Evolutionary conservation across 2,797 vertebrate genomes (phyloP).

Genomic region (Petrocephalus sullivani): DNA sequence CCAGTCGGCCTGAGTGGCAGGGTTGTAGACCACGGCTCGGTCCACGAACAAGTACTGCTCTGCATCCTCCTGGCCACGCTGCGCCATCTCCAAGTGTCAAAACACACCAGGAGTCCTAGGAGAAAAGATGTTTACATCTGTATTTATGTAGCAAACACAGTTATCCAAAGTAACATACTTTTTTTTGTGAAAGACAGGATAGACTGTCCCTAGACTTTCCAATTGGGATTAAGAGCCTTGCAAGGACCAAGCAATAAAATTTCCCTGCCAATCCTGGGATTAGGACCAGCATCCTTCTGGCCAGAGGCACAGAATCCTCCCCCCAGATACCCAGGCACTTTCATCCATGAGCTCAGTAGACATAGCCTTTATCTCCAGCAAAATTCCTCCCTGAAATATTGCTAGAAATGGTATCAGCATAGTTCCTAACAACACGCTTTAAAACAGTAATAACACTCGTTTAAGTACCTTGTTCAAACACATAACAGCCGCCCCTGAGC

Average conservation of each 20-base stretch:
- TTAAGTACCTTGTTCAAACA: neutral
- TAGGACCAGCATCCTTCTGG: neutral
- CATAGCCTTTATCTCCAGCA: neutral
- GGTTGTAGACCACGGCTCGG: conserved; percentile 92
- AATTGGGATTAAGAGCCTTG: neutral
- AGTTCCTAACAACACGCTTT: neutral
- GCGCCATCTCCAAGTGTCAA: conserved; percentile 71
- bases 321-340: neutral
- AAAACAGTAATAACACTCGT: neutral
- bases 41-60: conserved; percentile 96
- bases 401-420: neutral
- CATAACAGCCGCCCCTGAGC: neutral
- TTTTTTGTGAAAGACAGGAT: neutral
- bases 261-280: neutral
- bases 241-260: neutral
- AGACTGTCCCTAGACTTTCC: neutral
- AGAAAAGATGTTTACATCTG: conserved; percentile 17
- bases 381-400: neutral
- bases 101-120: conserved; percentile 42
- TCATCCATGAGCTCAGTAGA: neutral
- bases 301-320: neutral
- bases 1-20: conserved; percentile 94
- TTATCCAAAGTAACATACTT: neutral
- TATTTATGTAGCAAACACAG: neutral
- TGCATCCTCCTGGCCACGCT: conserved; percentile 86